Evolutionary conservation across 2,888 invertebrate species (phyloP), one percentile per base, ranked within the genome.

Genomic region (Oxycera nigricornis): DNA sequence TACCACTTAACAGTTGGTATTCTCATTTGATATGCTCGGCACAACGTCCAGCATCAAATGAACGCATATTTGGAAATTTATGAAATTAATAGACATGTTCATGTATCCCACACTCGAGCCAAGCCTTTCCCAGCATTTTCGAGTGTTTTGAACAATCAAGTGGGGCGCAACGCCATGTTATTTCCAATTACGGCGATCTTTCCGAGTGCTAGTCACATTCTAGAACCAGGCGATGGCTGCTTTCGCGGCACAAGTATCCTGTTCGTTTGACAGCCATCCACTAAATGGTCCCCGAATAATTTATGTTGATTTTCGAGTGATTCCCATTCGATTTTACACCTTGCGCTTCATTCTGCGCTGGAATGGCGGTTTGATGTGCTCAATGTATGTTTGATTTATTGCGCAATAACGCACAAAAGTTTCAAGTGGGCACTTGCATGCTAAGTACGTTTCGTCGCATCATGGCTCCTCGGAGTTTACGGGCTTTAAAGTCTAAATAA

Each of bases 251-350:
- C 41, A 65, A 65, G 30, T 65, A 41, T 65, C 26, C 65, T 41
- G 41, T 11, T 30, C 62, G 9, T 62, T 20, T 39, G 24, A 39
- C 4, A 39, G 41, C 24, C 22, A 22, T 41, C 14, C 24, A 9
- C 7, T 22, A 65, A 14, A 41, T 22, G 46, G 39, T 65, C 41
- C 39, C 41, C 41, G 41, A 65, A 65, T 65, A 65, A 65, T 65
- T 65, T 39, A 65, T 65, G 65, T 24, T 39, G 22, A 65, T 65
- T 65, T 41, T 35, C 65, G 20, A 35, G 41, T 41, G 65, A 65
- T 65, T 65, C 26, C 65, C 22, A 65, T n/a, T 39, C 65, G 41
- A 65, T 65, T 65, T 65, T 65, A 65, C 65, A 65, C 65, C 65
- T 65, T 65, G 28, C 39, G 4, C n/a, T 41, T 22, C 41, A 65